Percentiles rank a stretch among this genome's conserved stretches.
Evolutionary conservation across 2,888 invertebrate species (phyloP).

Genomic region (Oscheius sp.): DNA sequence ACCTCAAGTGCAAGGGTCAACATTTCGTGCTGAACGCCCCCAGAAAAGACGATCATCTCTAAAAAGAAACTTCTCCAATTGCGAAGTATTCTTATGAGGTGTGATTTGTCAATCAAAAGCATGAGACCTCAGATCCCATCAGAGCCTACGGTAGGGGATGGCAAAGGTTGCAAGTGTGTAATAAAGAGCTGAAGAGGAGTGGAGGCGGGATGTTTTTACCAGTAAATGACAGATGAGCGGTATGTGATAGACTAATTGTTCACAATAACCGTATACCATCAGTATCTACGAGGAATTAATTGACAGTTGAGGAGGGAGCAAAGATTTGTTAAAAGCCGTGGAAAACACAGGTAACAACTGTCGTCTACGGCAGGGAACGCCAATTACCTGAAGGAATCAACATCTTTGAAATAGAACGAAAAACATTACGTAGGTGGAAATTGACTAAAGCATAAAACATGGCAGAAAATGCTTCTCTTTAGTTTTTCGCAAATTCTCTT

Average conservation of each 20-base stretch:
- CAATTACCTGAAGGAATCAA: not conserved
- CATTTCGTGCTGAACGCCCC: conserved; percentile 15
- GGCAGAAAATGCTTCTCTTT: too few species aligned
- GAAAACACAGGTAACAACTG: conserved; percentile 16
- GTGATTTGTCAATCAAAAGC: conserved; percentile 26
- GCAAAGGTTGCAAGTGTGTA: conserved; percentile 34
- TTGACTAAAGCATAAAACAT: too few species aligned
- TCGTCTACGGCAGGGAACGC: conserved; percentile 14
- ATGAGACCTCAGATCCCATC: not conserved
- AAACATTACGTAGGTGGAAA: too few species aligned
- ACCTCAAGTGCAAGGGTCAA: conserved; percentile 29
- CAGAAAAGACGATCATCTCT: conserved; percentile 2
- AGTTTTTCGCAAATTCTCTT: too few species aligned
- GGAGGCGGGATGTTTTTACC: conserved; percentile 37
- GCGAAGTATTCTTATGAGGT: not conserved
- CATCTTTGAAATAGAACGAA: too few species aligned
- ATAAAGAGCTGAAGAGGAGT: conserved; percentile 25
- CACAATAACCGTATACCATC: too few species aligned
- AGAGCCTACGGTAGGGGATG: conserved; percentile 31
- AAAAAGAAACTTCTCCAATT: not conserved
- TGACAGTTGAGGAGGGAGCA: not conserved
- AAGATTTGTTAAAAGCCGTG: not conserved
- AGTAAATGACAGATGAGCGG: conserved; percentile 36
- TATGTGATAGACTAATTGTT: conserved; percentile 2
- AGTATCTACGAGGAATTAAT: not conserved